Base-by-base conservation (phyloP, 1,140 invertebrate genomes). In the Gonatopus flavifemur region DNA sequence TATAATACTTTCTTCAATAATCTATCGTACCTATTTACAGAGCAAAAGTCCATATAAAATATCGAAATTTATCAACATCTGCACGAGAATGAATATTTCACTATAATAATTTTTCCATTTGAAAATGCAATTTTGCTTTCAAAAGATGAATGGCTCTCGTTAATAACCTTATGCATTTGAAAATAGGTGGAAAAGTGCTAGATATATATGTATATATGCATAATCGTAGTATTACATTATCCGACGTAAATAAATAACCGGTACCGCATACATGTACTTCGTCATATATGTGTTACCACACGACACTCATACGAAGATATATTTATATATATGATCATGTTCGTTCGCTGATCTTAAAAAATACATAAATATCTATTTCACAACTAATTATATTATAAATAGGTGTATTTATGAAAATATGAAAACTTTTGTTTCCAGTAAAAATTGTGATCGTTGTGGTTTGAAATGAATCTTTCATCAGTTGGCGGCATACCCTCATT, bases 41-140 rank as follows among this genome's bases (percentile, higher is more conserved):
- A 52, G 58, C 35, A 54, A 65, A 61, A 55, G n/a, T 55, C 28
- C 39, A 58, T 64, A 64, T 64, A 64, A 60, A 60, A 64, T 61
- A 57, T 49, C 41, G 53, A 61, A 61, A 64, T 58, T 51, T 51
- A 40, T 64, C 33, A 52, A 65, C 55, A 64, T 39, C 49, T 53
- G 30, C 44, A 45, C 42, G 41, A 55, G 54, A 64, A 59, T 59
- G 31, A 24, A 21, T 10, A 18, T 57, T 49, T 57, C 45, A 51
- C 48, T 62, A 30, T 51, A 36, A 53, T 38, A 16, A 64, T 55
- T 41, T 33, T 55, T 30, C 45, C 47, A 52, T 1, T 33, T 54
- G 33, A 49, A 49, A 47, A 35, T 28, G 47, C 39, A 40, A 21
- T 25, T 45, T 13, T 16, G 8, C n/a, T 22, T 8, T 13, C 48